Evolutionary conservation across 2,113 vertebrate species (phyloP).

Genomic region (Eurypyga helias): DNA sequence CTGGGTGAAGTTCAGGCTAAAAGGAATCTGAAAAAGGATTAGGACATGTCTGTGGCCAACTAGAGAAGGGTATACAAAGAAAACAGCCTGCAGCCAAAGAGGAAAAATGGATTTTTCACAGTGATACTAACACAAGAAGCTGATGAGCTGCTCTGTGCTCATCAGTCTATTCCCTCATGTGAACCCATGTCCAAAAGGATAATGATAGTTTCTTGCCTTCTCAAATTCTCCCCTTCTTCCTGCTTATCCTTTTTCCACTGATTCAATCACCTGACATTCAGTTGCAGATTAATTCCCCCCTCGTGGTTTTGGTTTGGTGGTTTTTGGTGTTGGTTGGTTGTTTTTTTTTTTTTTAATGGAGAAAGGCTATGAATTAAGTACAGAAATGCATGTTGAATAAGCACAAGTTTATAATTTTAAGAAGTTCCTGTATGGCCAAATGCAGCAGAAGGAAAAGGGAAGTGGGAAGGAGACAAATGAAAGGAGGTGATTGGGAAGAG

Average conservation of each 20-base stretch:
- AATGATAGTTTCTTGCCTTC: slow-evolving; percentile 49
- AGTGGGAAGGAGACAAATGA: background rate
- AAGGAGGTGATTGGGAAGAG: background rate
- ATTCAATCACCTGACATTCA: slow-evolving; percentile 37
- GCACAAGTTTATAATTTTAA: background rate
- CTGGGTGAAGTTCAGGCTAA: background rate
- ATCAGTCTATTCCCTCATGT: slow-evolving; percentile 4
- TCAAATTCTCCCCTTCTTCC: slow-evolving; percentile 33
- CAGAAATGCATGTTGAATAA: background rate
- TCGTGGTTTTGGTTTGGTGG: fast-evolving
- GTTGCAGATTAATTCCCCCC: slow-evolving; percentile 19
- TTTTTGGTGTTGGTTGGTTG: too few species aligned
- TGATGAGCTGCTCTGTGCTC: background rate
- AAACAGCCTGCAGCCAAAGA: background rate
- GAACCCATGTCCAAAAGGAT: background rate
- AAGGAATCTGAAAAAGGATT: background rate
- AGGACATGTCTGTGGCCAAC: background rate
- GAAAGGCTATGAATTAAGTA: background rate
- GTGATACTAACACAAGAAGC: background rate
- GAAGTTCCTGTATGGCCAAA: background rate
- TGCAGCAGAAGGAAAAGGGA: background rate
- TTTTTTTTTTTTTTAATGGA: background rate
- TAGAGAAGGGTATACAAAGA: background rate
- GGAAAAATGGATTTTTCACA: background rate
- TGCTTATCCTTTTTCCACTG: slow-evolving; percentile 21